Base-by-base conservation (phyloP, 2,888 invertebrate genomes). In the Invenusta paracnida region DNA sequence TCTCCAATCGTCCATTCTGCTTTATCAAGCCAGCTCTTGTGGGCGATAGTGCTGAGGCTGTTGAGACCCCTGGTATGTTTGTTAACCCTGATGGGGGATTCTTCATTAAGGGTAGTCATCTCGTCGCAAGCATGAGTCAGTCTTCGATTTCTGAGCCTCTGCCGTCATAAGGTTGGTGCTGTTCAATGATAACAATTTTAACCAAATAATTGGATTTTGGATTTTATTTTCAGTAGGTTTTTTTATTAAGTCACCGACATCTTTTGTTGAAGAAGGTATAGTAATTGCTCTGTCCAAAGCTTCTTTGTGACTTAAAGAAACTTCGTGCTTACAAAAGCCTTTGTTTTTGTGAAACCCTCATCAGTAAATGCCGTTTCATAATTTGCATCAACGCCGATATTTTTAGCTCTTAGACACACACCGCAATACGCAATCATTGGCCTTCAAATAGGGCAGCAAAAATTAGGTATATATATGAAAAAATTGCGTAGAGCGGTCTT, bases 161-260 rank as follows among this genome's bases (percentile, higher is more conserved):
- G n/a, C n/a, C n/a, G n/a, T n/a, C n/a, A n/a, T n/a, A n/a, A n/a
- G n/a, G n/a, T n/a, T n/a, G n/a, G n/a, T n/a, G n/a, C n/a, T n/a
- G n/a, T n/a, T n/a, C n/a, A n/a, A n/a, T 73, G 73, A 73, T 73
- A 73, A 73, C 5, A 73, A 23, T 73, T 73, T 73, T 73, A 73
- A 73, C 73, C 5, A 73, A 73, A 73, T 73, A 73, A 73, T 73
- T 73, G 17, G 11, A 73, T 73, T 73, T 73, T 73, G 73, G 27
- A 73, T 73, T 73, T 73, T 73, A 2, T 73, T 23, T 23, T 73
- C 27, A 73, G 73, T 5, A 73, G 27, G 25, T 25, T 73, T 73
- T 73, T 73, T 48, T 73, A 73, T 73, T 73, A 73, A 73, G 73
- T 73, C 73, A 73, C 73, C 73, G 23, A 73, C 73, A 73, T 73